A percentile compares a stretch with the other conserved stretches of the same genome.
Evolutionary conservation across 2,888 invertebrate genomes (phyloP).

Genomic region (Hemicrepidius hirtus): DNA sequence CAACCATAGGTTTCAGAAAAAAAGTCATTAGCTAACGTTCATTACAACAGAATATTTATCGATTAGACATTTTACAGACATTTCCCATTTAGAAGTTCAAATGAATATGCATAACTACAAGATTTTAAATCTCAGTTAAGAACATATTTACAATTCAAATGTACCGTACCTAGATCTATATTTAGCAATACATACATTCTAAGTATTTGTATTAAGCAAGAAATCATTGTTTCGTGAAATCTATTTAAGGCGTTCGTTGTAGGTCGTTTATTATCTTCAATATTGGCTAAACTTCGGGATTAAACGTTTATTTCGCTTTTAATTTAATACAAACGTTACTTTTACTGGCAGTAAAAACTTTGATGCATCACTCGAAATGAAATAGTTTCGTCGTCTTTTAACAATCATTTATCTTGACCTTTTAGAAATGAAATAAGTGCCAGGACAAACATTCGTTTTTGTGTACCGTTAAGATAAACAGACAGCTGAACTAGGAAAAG

Average conservation of each 20-base stretch:
- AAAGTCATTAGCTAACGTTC: no score
- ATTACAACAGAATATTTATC: background rate
- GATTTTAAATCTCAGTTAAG: constrained; percentile 69
- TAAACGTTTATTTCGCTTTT: no score
- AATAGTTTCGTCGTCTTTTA: constrained; percentile 29
- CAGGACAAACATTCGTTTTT: constrained; percentile 49
- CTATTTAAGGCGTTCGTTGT: background rate
- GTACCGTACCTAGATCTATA: constrained; percentile 64
- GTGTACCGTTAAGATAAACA: constrained; percentile 41
- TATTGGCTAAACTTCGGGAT: background rate
- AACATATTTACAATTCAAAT: constrained; percentile 70
- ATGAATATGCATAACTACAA: constrained; percentile 67
- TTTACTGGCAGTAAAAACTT: constrained; percentile 13
- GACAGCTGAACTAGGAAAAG: constrained; percentile 48
- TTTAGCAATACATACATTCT: constrained; percentile 65
- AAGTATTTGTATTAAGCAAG: constrained; percentile 36
- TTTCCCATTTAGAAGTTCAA: constrained; percentile 38
- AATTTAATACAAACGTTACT: background rate
- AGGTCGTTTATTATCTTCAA: constrained; percentile 4
- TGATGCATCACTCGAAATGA: constrained; percentile 12
- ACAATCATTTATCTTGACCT: constrained; percentile 41
- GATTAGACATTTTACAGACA: constrained; percentile 23
- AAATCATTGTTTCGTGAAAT: constrained; percentile 40
- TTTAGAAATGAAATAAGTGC: constrained; percentile 51
- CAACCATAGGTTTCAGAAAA: no score